These are phyloP conservation scores for Lepeophtheirus salmonis DNA, from an alignment of 1,140 invertebrate species.

Conservation along the genomic window DNA sequence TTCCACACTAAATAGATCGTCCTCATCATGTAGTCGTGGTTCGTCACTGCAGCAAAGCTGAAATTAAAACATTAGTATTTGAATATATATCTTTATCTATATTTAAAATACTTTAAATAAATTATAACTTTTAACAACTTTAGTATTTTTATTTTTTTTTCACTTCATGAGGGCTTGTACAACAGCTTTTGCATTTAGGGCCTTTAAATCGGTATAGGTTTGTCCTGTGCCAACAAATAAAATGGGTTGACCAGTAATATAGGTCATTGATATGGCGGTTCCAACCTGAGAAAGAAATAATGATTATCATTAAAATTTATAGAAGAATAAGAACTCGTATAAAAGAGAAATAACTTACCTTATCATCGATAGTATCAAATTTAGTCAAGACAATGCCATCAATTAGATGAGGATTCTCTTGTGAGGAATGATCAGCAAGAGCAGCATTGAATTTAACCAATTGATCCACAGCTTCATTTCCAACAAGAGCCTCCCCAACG, in stretches of 20 bases:
- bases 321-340: not conserved
- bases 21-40: not conserved
- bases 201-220: conserved; percentile 93
- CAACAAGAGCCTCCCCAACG: conserved; percentile 95
- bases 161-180: conserved; percentile 89
- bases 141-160: too few species aligned
- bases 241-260: conserved; percentile 97
- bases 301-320: conserved; percentile 7
- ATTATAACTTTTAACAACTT: too few species aligned
- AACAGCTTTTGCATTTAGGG: conserved; percentile 87
- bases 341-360: conserved; percentile 43
- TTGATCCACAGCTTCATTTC: conserved; percentile 99
- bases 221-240: conserved; percentile 99
- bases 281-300: conserved; percentile 51
- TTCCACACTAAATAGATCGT: not conserved
- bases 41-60: too few species aligned
- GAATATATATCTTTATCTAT: too few species aligned
- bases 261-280: conserved; percentile 98
- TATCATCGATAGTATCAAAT: conserved; percentile 98
- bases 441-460: conserved; percentile 97
- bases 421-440: conserved; percentile 64
- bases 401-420: conserved; percentile 68
- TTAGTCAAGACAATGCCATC: conserved; percentile 96
- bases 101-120: too few species aligned
- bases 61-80: too few species aligned